phyloP scores from a whole-genome alignment of 1,140 invertebrate species.

The Druon quercuslanigerum region DNA sequence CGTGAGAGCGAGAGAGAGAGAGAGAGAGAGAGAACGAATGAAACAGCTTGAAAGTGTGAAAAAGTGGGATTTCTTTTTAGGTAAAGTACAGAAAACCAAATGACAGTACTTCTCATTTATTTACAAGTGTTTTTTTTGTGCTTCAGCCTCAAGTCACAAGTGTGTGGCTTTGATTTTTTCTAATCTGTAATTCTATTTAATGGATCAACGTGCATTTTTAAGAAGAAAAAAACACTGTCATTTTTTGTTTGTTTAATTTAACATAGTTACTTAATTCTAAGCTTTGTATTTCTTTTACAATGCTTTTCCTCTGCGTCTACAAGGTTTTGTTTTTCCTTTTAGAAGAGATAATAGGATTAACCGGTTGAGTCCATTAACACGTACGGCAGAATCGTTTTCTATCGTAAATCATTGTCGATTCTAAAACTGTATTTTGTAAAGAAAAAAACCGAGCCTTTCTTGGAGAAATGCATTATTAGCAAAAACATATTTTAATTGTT shows the following conservation, averaged over 20 bases:
- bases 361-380: slow-evolving; percentile 8
- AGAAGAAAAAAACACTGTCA: background rate
- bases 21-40: background rate
- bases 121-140: slow-evolving; percentile 4
- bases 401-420: slow-evolving; percentile 13
- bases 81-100: slow-evolving; percentile 16
- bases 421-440: slow-evolving; percentile 44
- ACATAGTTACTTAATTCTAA: slow-evolving; percentile 4
- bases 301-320: background rate
- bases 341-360: background rate
- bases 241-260: slow-evolving; percentile 17
- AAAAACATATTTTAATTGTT: background rate
- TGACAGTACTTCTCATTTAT: slow-evolving; percentile 12
- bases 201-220: background rate
- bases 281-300: slow-evolving; percentile 16
- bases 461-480: slow-evolving; percentile 40
- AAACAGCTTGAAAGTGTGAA: background rate
- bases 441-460: slow-evolving; percentile 34
- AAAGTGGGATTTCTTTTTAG: background rate
- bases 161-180: background rate
- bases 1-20: background rate
- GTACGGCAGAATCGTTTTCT: slow-evolving; percentile 1
- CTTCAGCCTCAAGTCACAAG: background rate
- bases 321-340: background rate
- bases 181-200: slow-evolving; percentile 16